Evolutionary conservation across 2,888 invertebrate genomes (phyloP).

Genomic region (Eilema sororculum): DNA sequence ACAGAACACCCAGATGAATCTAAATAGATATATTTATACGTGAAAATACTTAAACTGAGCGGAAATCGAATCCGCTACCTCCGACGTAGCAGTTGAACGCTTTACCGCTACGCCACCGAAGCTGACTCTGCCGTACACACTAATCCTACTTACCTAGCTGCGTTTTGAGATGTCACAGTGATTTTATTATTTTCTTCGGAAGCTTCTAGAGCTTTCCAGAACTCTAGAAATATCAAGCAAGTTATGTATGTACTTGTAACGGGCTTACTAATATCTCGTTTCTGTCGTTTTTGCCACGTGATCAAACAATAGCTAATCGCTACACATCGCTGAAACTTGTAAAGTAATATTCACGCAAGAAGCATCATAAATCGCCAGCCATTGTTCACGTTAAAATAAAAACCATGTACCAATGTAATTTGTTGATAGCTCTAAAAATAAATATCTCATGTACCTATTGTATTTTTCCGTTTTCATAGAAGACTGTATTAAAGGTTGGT

Average conservation of each 20-base stretch:
- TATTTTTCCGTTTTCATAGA: neutral
- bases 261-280: neutral
- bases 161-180: neutral
- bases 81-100: neutral
- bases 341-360: slow-evolving; percentile 40
- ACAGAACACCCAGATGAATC: neutral
- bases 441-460: neutral
- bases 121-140: neutral
- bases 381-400: slow-evolving; percentile 62
- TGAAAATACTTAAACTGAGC: neutral
- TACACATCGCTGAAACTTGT: slow-evolving; percentile 32
- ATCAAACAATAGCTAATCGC: slow-evolving; percentile 56
- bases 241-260: neutral
- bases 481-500: slow-evolving; percentile 20
- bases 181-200: neutral
- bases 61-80: neutral
- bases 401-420: slow-evolving; percentile 59
- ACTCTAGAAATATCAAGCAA: neutral
- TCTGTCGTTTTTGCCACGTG: slow-evolving; percentile 52
- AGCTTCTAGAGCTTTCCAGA: neutral
- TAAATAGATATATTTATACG: neutral
- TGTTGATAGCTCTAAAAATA: slow-evolving; percentile 29
- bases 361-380: slow-evolving; percentile 50
- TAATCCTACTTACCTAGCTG: neutral
- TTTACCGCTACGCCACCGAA: neutral